Percentiles rank a stretch among this genome's conserved stretches.
Conservation (phyloP, 2,113 vertebrate species). For the Nymphicus hollandicus region DNA sequence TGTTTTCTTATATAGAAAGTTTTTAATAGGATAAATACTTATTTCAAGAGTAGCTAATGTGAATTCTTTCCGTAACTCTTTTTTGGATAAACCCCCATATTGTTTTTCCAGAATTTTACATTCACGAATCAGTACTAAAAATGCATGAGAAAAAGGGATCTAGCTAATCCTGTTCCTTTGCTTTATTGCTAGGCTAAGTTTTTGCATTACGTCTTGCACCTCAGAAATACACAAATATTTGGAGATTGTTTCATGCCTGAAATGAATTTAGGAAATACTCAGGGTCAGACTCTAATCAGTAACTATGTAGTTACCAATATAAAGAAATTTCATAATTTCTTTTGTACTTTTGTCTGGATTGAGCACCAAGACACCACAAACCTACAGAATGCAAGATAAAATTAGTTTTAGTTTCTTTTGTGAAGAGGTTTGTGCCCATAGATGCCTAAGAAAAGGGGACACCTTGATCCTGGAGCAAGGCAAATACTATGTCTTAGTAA, state of each 20-base stretch:
- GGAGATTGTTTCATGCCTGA: not conserved
- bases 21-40: not conserved
- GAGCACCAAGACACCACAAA: rapidly evolving
- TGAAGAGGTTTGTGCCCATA: not conserved
- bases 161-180: not conserved
- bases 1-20: not conserved
- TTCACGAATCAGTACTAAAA: not conserved
- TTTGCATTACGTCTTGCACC: not conserved
- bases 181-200: not conserved
- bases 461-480: not conserved
- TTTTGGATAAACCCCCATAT: not conserved
- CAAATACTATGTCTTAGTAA: not conserved
- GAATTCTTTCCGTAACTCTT: not conserved
- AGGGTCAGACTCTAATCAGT: not conserved
- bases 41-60: not conserved
- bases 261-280: not conserved
- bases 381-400: not conserved
- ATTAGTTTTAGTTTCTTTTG: not conserved
- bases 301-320: not conserved
- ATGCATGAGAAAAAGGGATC: not conserved
- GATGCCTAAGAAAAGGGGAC: not conserved
- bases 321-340: not conserved
- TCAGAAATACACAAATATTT: not conserved
- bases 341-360: not conserved
- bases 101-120: not conserved